These are phyloP conservation scores for Amazona guildingii DNA, from an alignment of 2,113 vertebrate genomes.

Conservation along the genomic window DNA sequence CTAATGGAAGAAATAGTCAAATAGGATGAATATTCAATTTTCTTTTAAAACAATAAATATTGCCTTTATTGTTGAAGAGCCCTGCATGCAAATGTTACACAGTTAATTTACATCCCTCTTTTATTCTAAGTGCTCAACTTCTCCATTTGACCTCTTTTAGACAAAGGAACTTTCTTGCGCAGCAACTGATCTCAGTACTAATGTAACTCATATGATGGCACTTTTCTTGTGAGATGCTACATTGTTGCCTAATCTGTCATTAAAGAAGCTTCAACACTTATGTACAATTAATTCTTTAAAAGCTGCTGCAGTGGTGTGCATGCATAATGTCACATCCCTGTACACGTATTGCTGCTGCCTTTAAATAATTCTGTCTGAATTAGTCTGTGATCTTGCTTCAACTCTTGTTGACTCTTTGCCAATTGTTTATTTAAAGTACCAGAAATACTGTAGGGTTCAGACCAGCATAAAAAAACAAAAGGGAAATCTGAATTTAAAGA, in stretches of 20 bases:
- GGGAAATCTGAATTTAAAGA: background rate
- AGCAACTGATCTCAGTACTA: background rate
- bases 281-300: constrained; percentile 3
- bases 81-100: background rate
- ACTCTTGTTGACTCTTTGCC: background rate
- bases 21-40: background rate
- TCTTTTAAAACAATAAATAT: background rate
- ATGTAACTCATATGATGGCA: constrained; percentile 1
- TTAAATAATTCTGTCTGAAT: background rate
- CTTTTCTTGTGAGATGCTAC: constrained; percentile 10
- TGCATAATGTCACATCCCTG: background rate
- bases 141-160: constrained; percentile 43
- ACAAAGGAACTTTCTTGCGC: constrained; percentile 24
- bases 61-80: background rate
- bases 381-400: background rate
- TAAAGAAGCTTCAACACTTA: constrained; percentile 20
- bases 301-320: background rate
- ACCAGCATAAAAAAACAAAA: background rate
- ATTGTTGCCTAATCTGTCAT: constrained; percentile 10
- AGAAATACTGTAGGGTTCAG: background rate
- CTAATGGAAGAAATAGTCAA: background rate
- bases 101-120: background rate
- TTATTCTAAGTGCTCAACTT: background rate
- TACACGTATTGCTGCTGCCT: background rate
- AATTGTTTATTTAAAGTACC: background rate